A percentile compares a stretch with the other conserved stretches of the same genome.
phyloP scores from a whole-genome alignment of 2,797 vertebrate species.

The Ataeniobius toweri region DNA sequence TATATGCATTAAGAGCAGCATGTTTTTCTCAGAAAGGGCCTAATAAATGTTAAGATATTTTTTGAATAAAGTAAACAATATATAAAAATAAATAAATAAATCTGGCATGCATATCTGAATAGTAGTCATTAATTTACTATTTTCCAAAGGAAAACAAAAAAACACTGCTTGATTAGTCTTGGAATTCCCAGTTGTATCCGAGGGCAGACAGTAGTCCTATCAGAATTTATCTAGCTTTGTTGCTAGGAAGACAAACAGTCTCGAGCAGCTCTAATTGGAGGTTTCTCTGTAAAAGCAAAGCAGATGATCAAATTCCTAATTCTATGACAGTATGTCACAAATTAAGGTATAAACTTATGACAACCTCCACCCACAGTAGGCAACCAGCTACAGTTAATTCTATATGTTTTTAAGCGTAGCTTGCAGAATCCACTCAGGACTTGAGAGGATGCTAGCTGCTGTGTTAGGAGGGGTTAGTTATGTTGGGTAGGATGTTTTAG shows the following conservation, averaged over 20 bases:
- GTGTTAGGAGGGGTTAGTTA: no score
- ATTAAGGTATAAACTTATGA: not conserved
- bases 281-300: not conserved
- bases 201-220: not conserved
- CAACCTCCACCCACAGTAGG: not conserved
- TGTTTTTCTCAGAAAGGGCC: not conserved
- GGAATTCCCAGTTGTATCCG: not conserved
- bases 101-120: not conserved
- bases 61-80: not conserved
- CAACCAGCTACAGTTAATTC: no score
- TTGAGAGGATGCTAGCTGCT: not conserved
- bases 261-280: not conserved
- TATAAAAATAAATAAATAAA: not conserved
- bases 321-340: not conserved
- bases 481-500: no score
- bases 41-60: not conserved
- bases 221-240: not conserved
- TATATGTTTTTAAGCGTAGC: not conserved
- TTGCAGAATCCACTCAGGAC: not conserved
- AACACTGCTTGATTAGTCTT: not conserved
- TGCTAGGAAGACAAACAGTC: not conserved
- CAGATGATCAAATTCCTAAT: not conserved
- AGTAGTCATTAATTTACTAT: not conserved
- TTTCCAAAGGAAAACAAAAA: not conserved
- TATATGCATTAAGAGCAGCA: conserved; percentile 34